Evolutionary conservation across 2,113 vertebrate species (phyloP), one percentile per base, ranked within the genome.

Genomic region (Pelusios castaneus): DNA sequence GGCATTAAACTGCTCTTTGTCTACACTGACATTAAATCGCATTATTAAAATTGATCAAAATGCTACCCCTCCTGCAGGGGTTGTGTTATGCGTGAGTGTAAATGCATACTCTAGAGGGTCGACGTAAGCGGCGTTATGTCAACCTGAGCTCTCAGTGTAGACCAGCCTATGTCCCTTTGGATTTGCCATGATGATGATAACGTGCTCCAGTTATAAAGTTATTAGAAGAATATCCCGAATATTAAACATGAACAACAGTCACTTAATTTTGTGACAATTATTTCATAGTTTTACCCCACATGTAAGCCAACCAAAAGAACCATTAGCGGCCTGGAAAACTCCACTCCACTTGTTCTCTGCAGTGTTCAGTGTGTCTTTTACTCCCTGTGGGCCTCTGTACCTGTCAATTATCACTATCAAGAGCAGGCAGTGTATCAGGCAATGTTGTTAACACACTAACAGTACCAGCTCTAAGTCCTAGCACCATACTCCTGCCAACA

Each of bases 361-460:
- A 13, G 31, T 8, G 29, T 60, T 70, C 63, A 38, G 63, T 10
- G n/a, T 17, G 34, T 38, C 17, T 70, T 67, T n/a, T 14, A 9
- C n/a, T 22, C 38, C n/a, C n/a, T 38, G 63, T 10, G 19, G 9
- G n/a, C n/a, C n/a, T 70, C n/a, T 70, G 63, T 10, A 70, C n/a
- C 14, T 4, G 16, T 67, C 60, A 67, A n/a, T 63, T 14, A n/a
- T 21, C 63, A 10, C 63, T 38, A 38, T 67, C 34, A 67, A 67
- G 34, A 21, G 14, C 63, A n/a, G 17, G 63, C 34, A n/a, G 63
- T 21, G 17, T 38, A n/a, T 9, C 34, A 38, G n/a, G 17, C 34
- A 67, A n/a, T 19, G 16, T 67, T 67, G 63, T 8, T 3, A 76
- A 13, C 5, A 10, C 1, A 0, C 1, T 19, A 21, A 7, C 0